These are phyloP conservation scores for Onychomys torridus DNA, from an alignment of 2,797 vertebrate genomes.

Conservation along the genomic window DNA sequence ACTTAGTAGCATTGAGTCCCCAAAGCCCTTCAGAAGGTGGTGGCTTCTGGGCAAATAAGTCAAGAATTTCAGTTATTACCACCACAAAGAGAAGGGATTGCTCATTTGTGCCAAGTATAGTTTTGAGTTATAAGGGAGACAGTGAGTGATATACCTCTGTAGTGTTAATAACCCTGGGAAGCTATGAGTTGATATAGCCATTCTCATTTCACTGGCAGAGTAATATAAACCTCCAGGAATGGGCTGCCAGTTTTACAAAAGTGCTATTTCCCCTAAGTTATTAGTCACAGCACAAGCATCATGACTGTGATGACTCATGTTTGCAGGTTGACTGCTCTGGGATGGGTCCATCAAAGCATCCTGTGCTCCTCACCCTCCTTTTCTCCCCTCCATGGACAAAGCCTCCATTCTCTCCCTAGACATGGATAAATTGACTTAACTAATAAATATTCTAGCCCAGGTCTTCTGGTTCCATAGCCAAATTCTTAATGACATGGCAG, in stretches of 20 bases:
- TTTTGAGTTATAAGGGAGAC: background rate
- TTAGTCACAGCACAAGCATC: background rate
- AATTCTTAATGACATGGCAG: background rate
- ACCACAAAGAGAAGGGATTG: rapidly evolving
- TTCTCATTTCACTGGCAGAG: background rate
- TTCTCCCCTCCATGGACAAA: background rate
- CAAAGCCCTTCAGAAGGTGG: background rate
- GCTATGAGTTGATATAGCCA: rapidly evolving
- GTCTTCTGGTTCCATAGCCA: background rate
- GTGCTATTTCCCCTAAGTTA: background rate
- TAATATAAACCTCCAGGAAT: background rate
- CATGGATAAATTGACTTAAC: background rate
- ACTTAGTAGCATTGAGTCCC: background rate
- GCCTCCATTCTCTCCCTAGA: background rate
- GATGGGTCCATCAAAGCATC: background rate
- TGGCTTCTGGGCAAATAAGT: background rate
- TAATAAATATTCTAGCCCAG: background rate
- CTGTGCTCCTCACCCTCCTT: too few relatives aligned
- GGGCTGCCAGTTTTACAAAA: background rate
- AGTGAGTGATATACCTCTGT: background rate
- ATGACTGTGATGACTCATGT: background rate
- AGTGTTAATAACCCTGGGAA: background rate
- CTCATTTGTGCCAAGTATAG: rapidly evolving
- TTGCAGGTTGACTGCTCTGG: background rate
- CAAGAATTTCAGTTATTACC: background rate